A percentile compares a stretch with the other conserved stretches of the same genome.
Conservation (phyloP, 2,113 vertebrate species). For the Ranitomeya variabilis region DNA sequence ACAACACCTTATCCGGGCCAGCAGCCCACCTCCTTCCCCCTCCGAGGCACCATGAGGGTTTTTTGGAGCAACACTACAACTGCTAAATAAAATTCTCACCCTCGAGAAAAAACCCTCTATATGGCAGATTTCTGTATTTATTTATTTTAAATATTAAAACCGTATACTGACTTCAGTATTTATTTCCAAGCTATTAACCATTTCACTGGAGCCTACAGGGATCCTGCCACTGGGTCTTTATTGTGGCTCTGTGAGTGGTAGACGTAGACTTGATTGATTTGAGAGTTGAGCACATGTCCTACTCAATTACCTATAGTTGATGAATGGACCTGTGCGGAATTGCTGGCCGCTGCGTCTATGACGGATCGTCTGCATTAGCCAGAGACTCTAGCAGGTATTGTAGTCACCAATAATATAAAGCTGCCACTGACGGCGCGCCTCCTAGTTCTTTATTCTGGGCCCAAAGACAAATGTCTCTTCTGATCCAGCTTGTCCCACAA, state of each 20-base stretch:
- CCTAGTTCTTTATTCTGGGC: not conserved
- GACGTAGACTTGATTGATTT: conserved; percentile 16
- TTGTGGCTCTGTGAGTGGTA: not conserved
- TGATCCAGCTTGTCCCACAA: not conserved
- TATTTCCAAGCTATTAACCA: not conserved
- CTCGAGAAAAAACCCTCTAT: too few species aligned
- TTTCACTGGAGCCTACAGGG: not conserved
- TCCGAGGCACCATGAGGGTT: too few species aligned
- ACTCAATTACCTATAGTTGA: conserved; percentile 22
- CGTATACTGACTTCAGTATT: too few species aligned
- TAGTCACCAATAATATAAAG: conserved; percentile 12
- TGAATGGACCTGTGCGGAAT: not conserved
- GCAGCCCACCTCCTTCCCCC: too few species aligned
- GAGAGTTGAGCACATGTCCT: conserved; percentile 18
- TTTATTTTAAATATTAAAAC: too few species aligned
- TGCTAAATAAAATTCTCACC: too few species aligned
- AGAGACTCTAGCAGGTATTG: not conserved
- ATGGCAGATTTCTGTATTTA: too few species aligned
- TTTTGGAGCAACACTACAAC: too few species aligned
- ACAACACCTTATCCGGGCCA: too few species aligned
- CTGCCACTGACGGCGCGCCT: not conserved
- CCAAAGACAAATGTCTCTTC: not conserved
- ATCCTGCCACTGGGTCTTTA: not conserved
- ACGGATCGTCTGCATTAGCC: conserved; percentile 13
- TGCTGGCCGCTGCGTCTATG: not conserved